A percentile compares a stretch with the other conserved stretches of the same genome.
Evolutionary conservation across 2,113 vertebrate genomes (phyloP).

Genomic region (Turdus rufiventris): DNA sequence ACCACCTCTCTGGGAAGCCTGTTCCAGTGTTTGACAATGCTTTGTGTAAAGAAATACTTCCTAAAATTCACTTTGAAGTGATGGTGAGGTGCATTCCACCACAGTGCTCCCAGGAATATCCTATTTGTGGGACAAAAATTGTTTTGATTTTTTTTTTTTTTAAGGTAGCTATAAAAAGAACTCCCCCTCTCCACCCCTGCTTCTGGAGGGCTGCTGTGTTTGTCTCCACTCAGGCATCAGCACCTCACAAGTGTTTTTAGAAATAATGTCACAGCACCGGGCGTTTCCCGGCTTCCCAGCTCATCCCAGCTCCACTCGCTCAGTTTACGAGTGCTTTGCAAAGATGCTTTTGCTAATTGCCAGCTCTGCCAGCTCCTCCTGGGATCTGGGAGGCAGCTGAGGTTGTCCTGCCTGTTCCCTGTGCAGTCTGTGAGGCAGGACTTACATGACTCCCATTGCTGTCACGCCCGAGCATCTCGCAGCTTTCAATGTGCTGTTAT

Average conservation of each 20-base stretch:
- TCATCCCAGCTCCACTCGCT: not conserved
- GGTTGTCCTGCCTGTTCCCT: not conserved
- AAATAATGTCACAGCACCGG: rapidly evolving
- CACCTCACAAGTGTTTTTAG: not conserved
- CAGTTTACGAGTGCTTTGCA: not conserved
- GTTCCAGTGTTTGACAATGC: not conserved
- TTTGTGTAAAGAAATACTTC: not conserved
- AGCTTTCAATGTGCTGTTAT: not conserved
- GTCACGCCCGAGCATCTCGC: not conserved
- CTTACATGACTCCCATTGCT: not conserved
- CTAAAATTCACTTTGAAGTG: not conserved
- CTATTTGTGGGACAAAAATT: not conserved
- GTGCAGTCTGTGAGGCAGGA: not conserved
- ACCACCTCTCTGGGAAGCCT: not conserved
- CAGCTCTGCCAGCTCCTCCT: not conserved
- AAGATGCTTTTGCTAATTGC: conserved; percentile 31
- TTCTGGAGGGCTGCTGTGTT: not conserved
- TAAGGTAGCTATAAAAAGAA: not conserved
- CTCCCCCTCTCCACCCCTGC: not conserved
- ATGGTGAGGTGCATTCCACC: not conserved
- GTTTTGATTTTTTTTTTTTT: not conserved
- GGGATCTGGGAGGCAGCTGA: not conserved
- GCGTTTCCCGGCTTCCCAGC: not conserved
- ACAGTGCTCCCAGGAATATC: not conserved
- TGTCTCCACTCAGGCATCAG: not conserved